Evolutionary conservation across 2,797 vertebrate genomes (phyloP).

Genomic region (Gorsachius magnificus): DNA sequence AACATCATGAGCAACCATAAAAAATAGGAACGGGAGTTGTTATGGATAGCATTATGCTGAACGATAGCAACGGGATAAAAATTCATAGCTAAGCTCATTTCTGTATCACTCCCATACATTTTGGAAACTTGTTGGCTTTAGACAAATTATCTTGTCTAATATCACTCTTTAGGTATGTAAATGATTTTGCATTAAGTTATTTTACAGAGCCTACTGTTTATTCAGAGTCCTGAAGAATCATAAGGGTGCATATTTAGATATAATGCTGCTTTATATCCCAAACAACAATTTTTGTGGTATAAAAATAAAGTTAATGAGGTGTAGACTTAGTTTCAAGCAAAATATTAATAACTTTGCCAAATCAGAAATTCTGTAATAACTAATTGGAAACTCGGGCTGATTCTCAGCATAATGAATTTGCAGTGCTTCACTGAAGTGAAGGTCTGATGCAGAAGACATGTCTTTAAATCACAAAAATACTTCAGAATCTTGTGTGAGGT

Average conservation of each 20-base stretch:
- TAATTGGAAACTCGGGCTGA: neutral
- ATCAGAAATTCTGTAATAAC: constrained; percentile 11
- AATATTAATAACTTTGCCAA: constrained; percentile 15
- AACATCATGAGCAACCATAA: neutral
- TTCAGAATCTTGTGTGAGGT: neutral
- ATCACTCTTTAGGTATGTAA: neutral
- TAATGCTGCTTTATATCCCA: neutral
- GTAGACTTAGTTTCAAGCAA: constrained; percentile 18
- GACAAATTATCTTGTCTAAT: neutral
- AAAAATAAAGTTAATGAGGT: constrained; percentile 33
- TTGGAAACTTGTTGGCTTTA: neutral
- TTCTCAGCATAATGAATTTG: constrained; percentile 5
- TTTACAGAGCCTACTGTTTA: neutral
- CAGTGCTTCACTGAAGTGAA: neutral
- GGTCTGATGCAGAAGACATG: neutral
- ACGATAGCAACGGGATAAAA: neutral
- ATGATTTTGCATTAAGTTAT: neutral
- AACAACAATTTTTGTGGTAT: neutral
- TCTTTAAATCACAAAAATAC: constrained; percentile 10
- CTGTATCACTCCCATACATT: fast-evolving
- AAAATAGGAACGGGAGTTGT: neutral
- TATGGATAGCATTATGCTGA: neutral
- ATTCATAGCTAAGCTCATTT: neutral
- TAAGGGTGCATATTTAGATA: neutral
- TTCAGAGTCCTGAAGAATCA: neutral